phyloP scores from a whole-genome alignment of 2,113 vertebrate genomes.

The Mirza zaza region DNA sequence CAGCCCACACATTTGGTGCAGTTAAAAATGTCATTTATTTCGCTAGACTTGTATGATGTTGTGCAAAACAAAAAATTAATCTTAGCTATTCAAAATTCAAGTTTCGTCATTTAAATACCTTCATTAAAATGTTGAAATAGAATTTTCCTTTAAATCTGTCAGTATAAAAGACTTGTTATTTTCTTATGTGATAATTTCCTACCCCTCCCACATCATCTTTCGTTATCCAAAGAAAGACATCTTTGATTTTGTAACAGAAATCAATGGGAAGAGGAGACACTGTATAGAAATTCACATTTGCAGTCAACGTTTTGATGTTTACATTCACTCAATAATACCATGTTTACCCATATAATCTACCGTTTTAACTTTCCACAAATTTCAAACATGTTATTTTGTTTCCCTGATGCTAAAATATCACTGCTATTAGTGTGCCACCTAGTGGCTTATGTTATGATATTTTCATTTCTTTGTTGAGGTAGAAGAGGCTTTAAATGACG shows the following conservation, averaged over 20 bases:
- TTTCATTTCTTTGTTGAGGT: background rate
- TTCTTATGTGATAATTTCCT: background rate
- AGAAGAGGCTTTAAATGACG: background rate
- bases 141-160: background rate
- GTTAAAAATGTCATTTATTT: conserved; percentile 8
- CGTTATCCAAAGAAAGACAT: background rate
- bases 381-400: background rate
- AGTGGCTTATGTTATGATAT: background rate
- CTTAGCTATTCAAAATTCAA: background rate
- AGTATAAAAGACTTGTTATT: background rate
- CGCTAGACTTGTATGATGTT: background rate
- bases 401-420: background rate
- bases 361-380: background rate
- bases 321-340: background rate
- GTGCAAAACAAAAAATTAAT: background rate
- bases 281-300: background rate
- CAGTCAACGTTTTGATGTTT: background rate
- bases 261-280: background rate
- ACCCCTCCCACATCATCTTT: background rate
- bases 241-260: conserved; percentile 39
- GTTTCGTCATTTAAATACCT: background rate
- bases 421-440: conserved; percentile 60
- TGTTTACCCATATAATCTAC: background rate
- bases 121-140: conserved; percentile 16
- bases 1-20: background rate